Base-by-base conservation (phyloP, 1,140 invertebrate species). In the Copidosoma floridanum region DNA sequence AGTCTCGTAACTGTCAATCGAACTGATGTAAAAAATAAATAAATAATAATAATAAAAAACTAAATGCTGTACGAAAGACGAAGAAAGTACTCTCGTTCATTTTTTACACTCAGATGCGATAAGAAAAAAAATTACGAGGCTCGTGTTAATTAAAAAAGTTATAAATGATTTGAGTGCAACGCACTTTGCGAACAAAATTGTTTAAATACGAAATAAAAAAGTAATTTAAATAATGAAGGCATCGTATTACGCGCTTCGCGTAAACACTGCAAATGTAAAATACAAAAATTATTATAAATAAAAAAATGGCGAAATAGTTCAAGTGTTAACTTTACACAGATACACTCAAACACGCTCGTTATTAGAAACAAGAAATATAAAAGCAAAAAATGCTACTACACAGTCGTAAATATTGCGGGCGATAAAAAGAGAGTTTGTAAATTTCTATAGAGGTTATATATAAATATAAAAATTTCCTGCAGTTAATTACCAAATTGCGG, bases 21-120 rank as follows among this genome's bases (percentile, higher is more conserved):
- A n/a, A 61, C 46, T 61, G 59, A 51, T 56, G 38, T 56, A 51
- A 54, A 55, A 61, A 48, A 21, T 16, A 47, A 56, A 56, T n/a
- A n/a, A n/a, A n/a, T n/a, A n/a, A n/a, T n/a, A n/a, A n/a, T n/a
- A n/a, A n/a, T n/a, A n/a, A n/a, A n/a, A n/a, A n/a, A n/a, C n/a
- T n/a, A n/a, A n/a, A n/a, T n/a, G n/a, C 37, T 51, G 51, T 56
- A 51, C 38, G 53, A 48, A 61, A 40, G 46, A 51, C 23, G 46
- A 61, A 61, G 51, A 61, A 61, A 61, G 53, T 61, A 61, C 53
- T 61, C 59, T 61, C 47, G 53, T 61, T 61, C 59, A 51, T 61
- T 61, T 61, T 61, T 61, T 61, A 61, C 59, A 61, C 53, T 61
- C 38, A 16, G 16, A 51, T 23, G 37, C 10, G 16, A 61, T 21